Evolutionary conservation across 2,113 vertebrate genomes (phyloP).

Genomic region (Triplophysa siluroides): DNA sequence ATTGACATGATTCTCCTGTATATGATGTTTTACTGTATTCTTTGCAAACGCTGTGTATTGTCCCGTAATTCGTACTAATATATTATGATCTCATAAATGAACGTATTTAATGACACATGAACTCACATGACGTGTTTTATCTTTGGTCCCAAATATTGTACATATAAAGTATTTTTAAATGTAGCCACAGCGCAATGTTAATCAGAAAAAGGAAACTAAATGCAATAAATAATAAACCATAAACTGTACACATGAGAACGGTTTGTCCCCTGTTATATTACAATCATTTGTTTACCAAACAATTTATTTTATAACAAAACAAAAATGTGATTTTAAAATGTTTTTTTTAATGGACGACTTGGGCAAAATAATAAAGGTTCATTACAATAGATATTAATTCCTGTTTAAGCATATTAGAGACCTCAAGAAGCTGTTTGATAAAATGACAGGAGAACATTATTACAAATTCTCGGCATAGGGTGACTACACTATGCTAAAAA

Average conservation of each 20-base stretch:
- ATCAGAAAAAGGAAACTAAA: slow-evolving; percentile 60
- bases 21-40: slow-evolving; percentile 89
- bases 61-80: slow-evolving; percentile 98
- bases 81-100: slow-evolving; percentile 99
- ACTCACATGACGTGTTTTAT: slow-evolving; percentile 82
- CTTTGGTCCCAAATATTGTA: slow-evolving; percentile 26
- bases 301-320: no score
- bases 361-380: no score
- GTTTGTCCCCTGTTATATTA: neutral
- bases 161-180: neutral
- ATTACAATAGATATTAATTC: no score
- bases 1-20: slow-evolving; percentile 81
- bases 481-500: no score
- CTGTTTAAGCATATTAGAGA: no score
- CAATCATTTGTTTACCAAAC: neutral
- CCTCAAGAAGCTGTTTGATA: no score
- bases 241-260: slow-evolving; percentile 57
- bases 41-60: slow-evolving; percentile 84
- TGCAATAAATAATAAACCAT: slow-evolving; percentile 76
- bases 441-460: no score
- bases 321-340: no score
- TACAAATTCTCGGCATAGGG: no score
- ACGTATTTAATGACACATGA: slow-evolving; percentile 98
- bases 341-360: no score
- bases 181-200: slow-evolving; percentile 32